Base-by-base conservation (phyloP, 2,888 invertebrate genomes). In the Drosophila pegasa region DNA sequence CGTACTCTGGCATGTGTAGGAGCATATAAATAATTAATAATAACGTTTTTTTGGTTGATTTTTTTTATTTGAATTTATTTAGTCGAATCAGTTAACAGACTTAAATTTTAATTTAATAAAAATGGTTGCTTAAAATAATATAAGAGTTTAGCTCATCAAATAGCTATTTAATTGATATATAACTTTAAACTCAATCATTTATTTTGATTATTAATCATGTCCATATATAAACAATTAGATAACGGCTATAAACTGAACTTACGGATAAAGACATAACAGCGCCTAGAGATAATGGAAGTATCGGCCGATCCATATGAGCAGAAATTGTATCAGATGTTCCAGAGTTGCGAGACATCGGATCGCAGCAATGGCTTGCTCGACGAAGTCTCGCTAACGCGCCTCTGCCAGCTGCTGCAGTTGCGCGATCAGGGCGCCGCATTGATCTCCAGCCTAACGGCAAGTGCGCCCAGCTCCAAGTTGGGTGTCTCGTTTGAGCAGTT, bases 271-370 rank as follows among this genome's bases (percentile, higher is more conserved):
- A 48, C 31, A 22, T 3, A 43, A 31, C 8, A 29, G 54, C 25
- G 37, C 45, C 59, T 69, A 62, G 82, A 86, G 82, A 86, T 67
- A 75, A 85, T 87, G 88, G 85, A 89, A 72, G 75, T 87, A 52
- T 90, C 90, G 47, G 74, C 94, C 91, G 96, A 96, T 93, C 96
- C 95, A 45, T 96, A 97, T 90, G 97, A 97, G 92, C 95, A 95
- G 92, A 96, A 96, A 93, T 93, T 97, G 87, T 94, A 95, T 85
- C 94, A 95, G 84, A 96, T 96, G 90, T 97, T 96, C 90, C 95
- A 96, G 91, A 96, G 95, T 89, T 96, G 96, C 93, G 95, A 96
- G 92, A 93, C 78, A 59, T 35, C 94, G 75, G 94, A 95, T 89
- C 59, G 94, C 87, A 93, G 94, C 86, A 93, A 94, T 88, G 95